Conservation (phyloP, 2,797 vertebrate species). For the Poliocrania exsul region DNA sequence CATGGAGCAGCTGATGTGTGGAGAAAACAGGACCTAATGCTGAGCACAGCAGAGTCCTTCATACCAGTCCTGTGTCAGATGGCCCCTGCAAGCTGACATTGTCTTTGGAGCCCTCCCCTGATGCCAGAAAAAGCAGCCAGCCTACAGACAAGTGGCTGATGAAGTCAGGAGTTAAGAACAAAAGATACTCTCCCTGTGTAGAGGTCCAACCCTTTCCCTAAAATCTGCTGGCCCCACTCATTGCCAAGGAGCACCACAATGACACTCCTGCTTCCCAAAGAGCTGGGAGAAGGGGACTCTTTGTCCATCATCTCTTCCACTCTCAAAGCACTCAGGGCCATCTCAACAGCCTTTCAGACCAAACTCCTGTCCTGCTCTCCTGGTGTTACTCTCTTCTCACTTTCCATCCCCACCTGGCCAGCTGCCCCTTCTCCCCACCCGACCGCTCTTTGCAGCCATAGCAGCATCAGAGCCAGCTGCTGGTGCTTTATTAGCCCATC, state of each 20-base stretch:
- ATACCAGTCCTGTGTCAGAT: not conserved
- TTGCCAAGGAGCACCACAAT: fast-evolving
- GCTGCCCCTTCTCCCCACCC: not conserved
- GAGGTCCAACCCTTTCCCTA: not conserved
- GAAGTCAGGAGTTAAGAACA: not conserved
- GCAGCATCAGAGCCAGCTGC: slow-evolving; percentile 13
- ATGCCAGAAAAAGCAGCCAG: not conserved
- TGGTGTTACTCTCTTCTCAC: not conserved
- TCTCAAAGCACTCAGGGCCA: not conserved
- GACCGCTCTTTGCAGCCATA: not conserved
- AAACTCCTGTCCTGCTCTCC: fast-evolving
- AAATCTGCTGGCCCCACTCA: not conserved
- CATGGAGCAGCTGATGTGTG: fast-evolving
- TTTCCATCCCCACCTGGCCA: not conserved
- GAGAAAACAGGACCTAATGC: not conserved
- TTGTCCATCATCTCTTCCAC: not conserved
- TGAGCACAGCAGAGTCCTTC: not conserved
- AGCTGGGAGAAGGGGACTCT: not conserved
- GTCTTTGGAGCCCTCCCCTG: not conserved
- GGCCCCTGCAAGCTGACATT: not conserved
- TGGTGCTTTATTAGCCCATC: slow-evolving; percentile 63
- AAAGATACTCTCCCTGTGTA: not conserved
- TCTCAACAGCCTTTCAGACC: not conserved
- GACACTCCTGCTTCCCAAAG: not conserved
- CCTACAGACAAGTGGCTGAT: not conserved